A percentile compares a stretch with the other conserved stretches of the same genome.
These are phyloP conservation scores for Melanotaenia maccullochi DNA, from an alignment of 2,797 vertebrate species.

Conservation along the genomic window DNA sequence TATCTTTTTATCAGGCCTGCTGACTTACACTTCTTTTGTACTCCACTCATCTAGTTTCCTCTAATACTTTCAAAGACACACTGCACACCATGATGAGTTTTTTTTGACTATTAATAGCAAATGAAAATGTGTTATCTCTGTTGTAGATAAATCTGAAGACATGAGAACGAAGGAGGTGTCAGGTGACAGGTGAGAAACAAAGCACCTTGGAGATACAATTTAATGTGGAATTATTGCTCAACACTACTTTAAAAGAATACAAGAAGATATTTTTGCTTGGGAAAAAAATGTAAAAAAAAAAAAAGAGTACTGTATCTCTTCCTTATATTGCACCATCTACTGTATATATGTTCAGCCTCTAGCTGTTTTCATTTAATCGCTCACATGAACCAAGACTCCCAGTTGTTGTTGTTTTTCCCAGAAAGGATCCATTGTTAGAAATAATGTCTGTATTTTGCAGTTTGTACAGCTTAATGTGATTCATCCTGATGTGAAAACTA, in stretches of 20 bases:
- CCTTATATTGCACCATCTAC: background rate
- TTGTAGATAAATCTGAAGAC: background rate
- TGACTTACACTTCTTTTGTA: background rate
- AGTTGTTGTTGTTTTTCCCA: background rate
- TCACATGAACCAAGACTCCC: background rate
- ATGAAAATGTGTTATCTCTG: background rate
- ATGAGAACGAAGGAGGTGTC: background rate
- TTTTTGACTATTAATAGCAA: no score
- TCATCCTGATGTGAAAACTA: constrained; percentile 3
- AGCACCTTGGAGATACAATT: no score
- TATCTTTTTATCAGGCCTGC: background rate
- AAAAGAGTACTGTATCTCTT: background rate
- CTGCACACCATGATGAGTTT: background rate
- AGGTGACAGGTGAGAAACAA: no score
- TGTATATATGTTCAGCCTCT: background rate
- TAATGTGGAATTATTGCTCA: no score
- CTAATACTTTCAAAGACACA: background rate
- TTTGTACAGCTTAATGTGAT: constrained; percentile 22
- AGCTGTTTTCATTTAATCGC: background rate
- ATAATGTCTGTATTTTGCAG: constrained; percentile 16
- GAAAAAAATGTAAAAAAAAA: background rate
- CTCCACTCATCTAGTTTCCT: background rate
- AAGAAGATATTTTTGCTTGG: background rate
- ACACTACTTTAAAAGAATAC: background rate
- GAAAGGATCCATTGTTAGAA: background rate